These are phyloP conservation scores for Cotesia chilonis DNA, from an alignment of 1,140 invertebrate genomes.

Conservation along the genomic window DNA sequence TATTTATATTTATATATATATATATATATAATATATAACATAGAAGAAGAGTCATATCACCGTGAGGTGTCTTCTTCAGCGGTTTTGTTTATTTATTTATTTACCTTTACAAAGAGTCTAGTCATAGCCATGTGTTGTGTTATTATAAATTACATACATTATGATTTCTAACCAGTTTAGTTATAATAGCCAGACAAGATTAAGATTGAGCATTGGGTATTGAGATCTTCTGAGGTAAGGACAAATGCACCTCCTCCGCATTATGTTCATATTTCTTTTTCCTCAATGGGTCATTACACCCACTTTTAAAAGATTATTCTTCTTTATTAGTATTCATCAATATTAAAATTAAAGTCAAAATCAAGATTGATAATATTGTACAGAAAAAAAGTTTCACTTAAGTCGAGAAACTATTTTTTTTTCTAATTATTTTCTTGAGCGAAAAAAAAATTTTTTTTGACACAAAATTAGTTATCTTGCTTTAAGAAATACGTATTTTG, in stretches of 20 bases:
- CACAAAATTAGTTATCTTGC: no score
- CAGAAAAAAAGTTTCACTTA: no score
- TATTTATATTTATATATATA: no score
- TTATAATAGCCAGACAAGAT: background rate
- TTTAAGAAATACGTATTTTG: no score
- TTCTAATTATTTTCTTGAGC: no score
- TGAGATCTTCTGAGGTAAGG: background rate
- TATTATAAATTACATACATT: background rate
- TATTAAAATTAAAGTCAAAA: background rate
- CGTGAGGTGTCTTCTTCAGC: no score
- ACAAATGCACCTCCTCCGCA: slow-evolving; percentile 24
- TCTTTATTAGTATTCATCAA: background rate
- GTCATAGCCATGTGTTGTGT: background rate
- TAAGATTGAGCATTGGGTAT: background rate
- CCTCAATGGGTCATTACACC: slow-evolving; percentile 29
- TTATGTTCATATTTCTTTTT: slow-evolving; percentile 6
- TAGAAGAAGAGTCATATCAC: no score
- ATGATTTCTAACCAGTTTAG: slow-evolving; percentile 17
- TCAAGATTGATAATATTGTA: no score
- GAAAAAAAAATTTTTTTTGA: no score
- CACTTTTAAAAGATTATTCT: slow-evolving; percentile 9
- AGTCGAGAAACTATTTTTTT: no score
- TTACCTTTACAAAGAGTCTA: background rate
- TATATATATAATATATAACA: no score
- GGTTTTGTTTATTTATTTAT: no score